phyloP scores from a whole-genome alignment of 2,888 invertebrate genomes.

The Dynastes tityus region DNA sequence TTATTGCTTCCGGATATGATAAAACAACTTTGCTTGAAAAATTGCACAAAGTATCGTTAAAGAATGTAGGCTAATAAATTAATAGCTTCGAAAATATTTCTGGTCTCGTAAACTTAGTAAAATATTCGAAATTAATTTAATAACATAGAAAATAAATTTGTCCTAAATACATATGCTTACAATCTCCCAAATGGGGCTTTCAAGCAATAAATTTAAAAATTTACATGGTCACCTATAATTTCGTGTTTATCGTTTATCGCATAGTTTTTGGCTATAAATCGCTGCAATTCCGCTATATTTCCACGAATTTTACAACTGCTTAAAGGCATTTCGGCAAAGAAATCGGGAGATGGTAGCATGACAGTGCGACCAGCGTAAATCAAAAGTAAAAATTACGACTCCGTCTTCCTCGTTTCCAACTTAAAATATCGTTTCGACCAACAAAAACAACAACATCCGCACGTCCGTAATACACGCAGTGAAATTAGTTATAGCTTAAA shows the following conservation, averaged over 20 bases:
- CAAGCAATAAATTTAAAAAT: slow-evolving; percentile 10
- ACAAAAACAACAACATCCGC: slow-evolving; percentile 38
- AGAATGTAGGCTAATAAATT: not conserved
- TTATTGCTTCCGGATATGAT: slow-evolving; percentile 23
- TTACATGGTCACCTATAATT: not conserved
- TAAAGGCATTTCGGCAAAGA: not conserved
- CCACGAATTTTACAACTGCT: slow-evolving; percentile 14
- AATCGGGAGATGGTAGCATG: not conserved
- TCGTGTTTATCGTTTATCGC: slow-evolving; percentile 15
- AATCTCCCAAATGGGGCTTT: not conserved
- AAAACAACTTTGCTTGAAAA: slow-evolving; percentile 14
- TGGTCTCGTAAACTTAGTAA: not conserved
- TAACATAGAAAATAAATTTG: not conserved
- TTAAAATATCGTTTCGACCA: slow-evolving; percentile 25
- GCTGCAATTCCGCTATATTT: not conserved
- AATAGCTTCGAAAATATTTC: not conserved
- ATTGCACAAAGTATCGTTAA: slow-evolving; percentile 3
- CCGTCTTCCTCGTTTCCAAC: slow-evolving; percentile 14
- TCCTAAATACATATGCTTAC: not conserved
- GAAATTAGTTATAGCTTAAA: slow-evolving; percentile 53
- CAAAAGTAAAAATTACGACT: slow-evolving; percentile 23
- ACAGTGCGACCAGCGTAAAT: slow-evolving; percentile 1
- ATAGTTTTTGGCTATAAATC: not conserved
- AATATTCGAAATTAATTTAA: slow-evolving; percentile 6
- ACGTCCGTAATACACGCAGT: slow-evolving; percentile 27